A percentile compares a stretch with the other conserved stretches of the same genome.
Evolutionary conservation across 2,113 vertebrate species (phyloP).

Genomic region (Melanotaenia duboulayi): DNA sequence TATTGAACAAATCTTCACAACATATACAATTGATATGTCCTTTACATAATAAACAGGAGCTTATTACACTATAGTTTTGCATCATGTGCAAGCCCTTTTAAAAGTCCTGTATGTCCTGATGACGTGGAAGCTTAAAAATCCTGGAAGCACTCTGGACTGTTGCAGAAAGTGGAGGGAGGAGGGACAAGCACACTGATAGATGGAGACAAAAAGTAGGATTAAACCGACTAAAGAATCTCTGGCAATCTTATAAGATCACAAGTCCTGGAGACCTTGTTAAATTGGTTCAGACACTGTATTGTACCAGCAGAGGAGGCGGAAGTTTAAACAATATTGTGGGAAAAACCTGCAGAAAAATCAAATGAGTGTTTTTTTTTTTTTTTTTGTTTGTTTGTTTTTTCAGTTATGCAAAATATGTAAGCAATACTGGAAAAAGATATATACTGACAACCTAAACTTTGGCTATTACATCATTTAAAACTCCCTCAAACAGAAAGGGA

Average conservation of each 20-base stretch:
- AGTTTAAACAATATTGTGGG: background rate
- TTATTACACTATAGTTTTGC: slow-evolving; percentile 63
- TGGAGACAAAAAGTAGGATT: background rate
- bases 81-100: slow-evolving; percentile 76
- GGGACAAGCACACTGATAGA: slow-evolving; percentile 38
- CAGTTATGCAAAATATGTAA: no score
- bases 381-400: no score
- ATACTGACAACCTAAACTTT: background rate
- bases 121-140: slow-evolving; percentile 47
- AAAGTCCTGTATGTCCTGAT: slow-evolving; percentile 48
- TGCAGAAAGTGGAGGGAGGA: slow-evolving; percentile 48
- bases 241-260: slow-evolving; percentile 1
- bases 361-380: no score
- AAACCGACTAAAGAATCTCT: background rate
- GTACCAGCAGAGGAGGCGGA: background rate
- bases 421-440: background rate
- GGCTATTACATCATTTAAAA: slow-evolving; percentile 1
- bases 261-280: background rate
- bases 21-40: slow-evolving; percentile 75
- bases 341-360: no score
- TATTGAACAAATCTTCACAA: slow-evolving; percentile 76
- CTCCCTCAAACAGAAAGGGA: background rate
- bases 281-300: background rate
- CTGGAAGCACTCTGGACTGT: slow-evolving; percentile 75
- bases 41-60: slow-evolving; percentile 65